Base-by-base conservation (phyloP, 1,140 invertebrate species). In the Coptotermes formosanus region DNA sequence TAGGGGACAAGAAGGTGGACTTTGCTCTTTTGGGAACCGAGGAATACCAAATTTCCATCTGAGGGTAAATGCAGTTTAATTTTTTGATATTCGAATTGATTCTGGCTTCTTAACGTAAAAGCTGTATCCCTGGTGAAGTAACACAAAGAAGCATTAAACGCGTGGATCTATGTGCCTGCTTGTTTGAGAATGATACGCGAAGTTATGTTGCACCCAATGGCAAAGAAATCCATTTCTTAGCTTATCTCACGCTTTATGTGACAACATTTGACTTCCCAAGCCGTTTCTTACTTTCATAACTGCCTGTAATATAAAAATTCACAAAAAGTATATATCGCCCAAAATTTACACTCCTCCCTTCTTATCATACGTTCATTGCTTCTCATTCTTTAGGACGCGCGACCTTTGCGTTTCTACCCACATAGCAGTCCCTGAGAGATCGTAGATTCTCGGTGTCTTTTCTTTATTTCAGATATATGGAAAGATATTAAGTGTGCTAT, bases 161-260 rank as follows among this genome's bases (percentile, higher is more conserved):
- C 8, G 25, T n/a, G 64, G n/a, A 75, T 30, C n/a, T 75, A 25
- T 11, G 64, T 75, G 55, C 55, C 21, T 23, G 21, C 3, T 2
- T 59, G 14, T 23, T 14, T 59, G 0, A 75, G 14, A n/a, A 30
- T 75, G n/a, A 25, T 75, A 25, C 3, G n/a, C n/a, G 64, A 0
- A 11, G n/a, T 75, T 75, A 11, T 75, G 25, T 30, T 2, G 9
- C 7, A n/a, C 16, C 64, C 64, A n/a, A 16, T 75, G 64, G 25
- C n/a, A 75, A 30, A 75, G 64, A 25, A 75, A 75, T n/a, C 25
- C 25, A 16, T 75, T 75, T 75, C n/a, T 75, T 75, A 14, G 64
- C 64, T 75, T 75, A 75, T 75, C 64, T 75, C 64, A 75, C 30
- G 25, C n/a, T 75, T 75, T 75, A 30, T 75, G n/a, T 75, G 64